Conservation (phyloP, 2,888 invertebrate species). For the Drosophila kanekoi region DNA sequence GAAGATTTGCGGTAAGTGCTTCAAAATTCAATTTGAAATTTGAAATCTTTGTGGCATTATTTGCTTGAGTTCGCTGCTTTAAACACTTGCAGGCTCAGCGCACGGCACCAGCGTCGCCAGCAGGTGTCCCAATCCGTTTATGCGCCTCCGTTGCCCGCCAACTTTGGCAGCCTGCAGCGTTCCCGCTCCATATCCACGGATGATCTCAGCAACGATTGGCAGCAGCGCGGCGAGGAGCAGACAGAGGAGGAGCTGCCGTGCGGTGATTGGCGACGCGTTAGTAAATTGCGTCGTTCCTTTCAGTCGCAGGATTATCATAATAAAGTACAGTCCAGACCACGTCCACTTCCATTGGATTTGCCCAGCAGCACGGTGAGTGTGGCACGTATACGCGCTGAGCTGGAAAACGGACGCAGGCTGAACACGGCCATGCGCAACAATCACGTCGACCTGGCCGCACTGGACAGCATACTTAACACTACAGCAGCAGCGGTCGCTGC, state of each 20-base stretch:
- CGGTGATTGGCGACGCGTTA: slow-evolving; percentile 89
- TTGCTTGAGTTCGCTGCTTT: slow-evolving; percentile 42
- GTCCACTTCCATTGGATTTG: slow-evolving; percentile 82
- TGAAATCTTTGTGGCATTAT: slow-evolving; percentile 55
- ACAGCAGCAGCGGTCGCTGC: slow-evolving; percentile 26
- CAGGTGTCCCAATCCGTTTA: slow-evolving; percentile 74
- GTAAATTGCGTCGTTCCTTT: slow-evolving; percentile 88
- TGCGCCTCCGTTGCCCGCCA: slow-evolving; percentile 60
- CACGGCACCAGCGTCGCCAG: slow-evolving; percentile 78
- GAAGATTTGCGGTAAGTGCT: slow-evolving; percentile 82
- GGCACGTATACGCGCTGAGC: slow-evolving; percentile 86
- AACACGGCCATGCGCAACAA: slow-evolving; percentile 86
- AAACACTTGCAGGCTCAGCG: slow-evolving; percentile 67
- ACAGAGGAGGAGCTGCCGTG: slow-evolving; percentile 85
- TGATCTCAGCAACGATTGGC: slow-evolving; percentile 85
- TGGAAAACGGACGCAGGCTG: slow-evolving; percentile 86
- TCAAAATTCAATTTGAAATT: slow-evolving; percentile 43
- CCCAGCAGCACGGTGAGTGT: slow-evolving; percentile 86
- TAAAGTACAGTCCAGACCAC: slow-evolving; percentile 13
- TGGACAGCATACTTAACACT: slow-evolving; percentile 86
- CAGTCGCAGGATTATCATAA: slow-evolving; percentile 87
- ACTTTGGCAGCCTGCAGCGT: slow-evolving; percentile 71
- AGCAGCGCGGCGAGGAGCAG: slow-evolving; percentile 82
- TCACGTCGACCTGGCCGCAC: slow-evolving; percentile 86
- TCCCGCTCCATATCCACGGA: slow-evolving; percentile 86